Conservation (phyloP, 1,140 invertebrate genomes). For the Ditylenchus dipsaci region DNA sequence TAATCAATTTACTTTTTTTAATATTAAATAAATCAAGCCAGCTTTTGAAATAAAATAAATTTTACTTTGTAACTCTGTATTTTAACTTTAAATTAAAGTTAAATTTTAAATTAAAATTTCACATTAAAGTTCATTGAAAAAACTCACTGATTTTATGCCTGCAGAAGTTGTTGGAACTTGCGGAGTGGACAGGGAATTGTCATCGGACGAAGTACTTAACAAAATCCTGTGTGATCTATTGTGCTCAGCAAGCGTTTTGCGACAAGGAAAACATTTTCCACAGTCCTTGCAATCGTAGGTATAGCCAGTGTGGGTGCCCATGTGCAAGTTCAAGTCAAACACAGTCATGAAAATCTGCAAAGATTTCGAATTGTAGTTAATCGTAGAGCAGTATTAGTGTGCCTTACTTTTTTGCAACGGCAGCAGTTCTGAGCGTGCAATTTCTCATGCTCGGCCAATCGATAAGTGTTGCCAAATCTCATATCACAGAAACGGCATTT, state of each 20-base stretch:
- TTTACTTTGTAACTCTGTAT: too few relatives aligned
- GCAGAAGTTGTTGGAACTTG: too few relatives aligned
- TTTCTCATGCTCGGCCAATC: conserved; percentile 32
- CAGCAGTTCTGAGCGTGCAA: conserved; percentile 35
- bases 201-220: conserved; percentile 3
- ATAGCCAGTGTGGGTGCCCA: conserved; percentile 43
- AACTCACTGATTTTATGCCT: too few relatives aligned
- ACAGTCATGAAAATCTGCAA: conserved; percentile 34
- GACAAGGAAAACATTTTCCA: conserved; percentile 42
- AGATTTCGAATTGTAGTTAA: neutral
- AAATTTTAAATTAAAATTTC: too few relatives aligned
- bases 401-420: conserved; percentile 31
- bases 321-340: conserved; percentile 47
- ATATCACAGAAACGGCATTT: conserved; percentile 42
- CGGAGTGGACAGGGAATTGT: neutral
- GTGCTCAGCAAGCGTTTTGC: conserved; percentile 46
- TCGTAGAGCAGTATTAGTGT: too few relatives aligned
- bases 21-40: too few relatives aligned
- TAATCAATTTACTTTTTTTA: too few relatives aligned
- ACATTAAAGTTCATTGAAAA: too few relatives aligned
- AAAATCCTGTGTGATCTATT: conserved; percentile 41
- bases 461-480: conserved; percentile 32
- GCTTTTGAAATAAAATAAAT: too few relatives aligned
- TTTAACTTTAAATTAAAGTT: too few relatives aligned
- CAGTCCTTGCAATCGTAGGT: conserved; percentile 50